phyloP scores from a whole-genome alignment of 1,140 invertebrate genomes.

The Caenorhabditis tropicalis region DNA sequence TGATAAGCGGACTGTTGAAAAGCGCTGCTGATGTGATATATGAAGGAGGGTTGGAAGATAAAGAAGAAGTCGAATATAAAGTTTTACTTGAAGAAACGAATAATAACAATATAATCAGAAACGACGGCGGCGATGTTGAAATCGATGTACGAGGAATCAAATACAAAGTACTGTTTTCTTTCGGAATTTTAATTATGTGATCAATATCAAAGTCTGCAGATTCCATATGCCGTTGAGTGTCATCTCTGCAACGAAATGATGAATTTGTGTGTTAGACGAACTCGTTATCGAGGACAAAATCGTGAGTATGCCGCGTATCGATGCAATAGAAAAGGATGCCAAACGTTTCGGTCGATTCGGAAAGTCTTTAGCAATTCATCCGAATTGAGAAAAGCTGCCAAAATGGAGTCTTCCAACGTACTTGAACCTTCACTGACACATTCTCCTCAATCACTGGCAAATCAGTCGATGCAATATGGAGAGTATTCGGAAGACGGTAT shows the following conservation, averaged over 20 bases:
- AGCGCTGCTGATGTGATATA: background rate
- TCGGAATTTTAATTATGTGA: background rate
- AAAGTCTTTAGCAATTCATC: slow-evolving; percentile 10
- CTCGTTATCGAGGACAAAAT: background rate
- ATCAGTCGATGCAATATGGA: background rate
- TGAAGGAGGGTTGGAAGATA: background rate
- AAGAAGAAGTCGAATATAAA: background rate
- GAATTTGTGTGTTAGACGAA: slow-evolving; percentile 42
- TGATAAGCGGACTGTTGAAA: background rate
- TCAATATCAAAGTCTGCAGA: background rate
- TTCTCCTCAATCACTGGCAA: background rate
- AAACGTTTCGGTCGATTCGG: slow-evolving; percentile 44
- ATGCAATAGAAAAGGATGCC: slow-evolving; percentile 45
- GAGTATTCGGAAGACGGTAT: slow-evolving; percentile 15
- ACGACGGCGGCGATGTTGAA: background rate
- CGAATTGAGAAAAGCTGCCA: background rate
- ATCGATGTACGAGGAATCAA: background rate
- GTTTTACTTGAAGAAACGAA: background rate
- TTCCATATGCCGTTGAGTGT: slow-evolving; percentile 36
- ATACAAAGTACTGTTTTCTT: background rate
- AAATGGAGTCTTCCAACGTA: background rate
- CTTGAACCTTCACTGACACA: background rate
- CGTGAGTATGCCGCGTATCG: slow-evolving; percentile 47
- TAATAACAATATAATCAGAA: background rate
- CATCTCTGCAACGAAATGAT: slow-evolving; percentile 46